Evolutionary conservation across 2,888 invertebrate genomes (phyloP).

Genomic region (Tenthredo notha): DNA sequence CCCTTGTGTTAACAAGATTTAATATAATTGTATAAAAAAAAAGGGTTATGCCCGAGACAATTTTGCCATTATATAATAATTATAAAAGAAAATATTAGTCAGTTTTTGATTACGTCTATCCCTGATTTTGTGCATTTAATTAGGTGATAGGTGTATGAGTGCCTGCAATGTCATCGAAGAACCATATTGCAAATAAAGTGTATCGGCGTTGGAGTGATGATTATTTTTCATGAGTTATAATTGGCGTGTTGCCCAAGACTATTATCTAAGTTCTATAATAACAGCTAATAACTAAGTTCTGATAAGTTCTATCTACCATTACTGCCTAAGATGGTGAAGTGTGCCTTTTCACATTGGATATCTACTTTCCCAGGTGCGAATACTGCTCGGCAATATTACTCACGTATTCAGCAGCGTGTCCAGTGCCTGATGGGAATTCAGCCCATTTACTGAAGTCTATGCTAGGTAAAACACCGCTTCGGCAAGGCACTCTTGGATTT

Average conservation of each 20-base stretch:
- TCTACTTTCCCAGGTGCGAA: slow-evolving; percentile 74
- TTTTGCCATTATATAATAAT: slow-evolving; percentile 21
- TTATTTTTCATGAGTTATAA: not conserved
- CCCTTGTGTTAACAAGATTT: not conserved
- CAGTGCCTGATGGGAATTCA: slow-evolving; percentile 80
- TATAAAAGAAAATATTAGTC: not conserved
- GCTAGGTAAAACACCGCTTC: slow-evolving; percentile 91
- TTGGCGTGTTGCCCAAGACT: slow-evolving; percentile 9
- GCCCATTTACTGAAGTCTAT: slow-evolving; percentile 96
- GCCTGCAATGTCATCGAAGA: slow-evolving; percentile 15
- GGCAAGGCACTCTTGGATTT: slow-evolving; percentile 95
- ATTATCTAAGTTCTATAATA: slow-evolving; percentile 25
- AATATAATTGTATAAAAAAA: not conserved
- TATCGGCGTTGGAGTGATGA: not conserved
- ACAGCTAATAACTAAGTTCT: slow-evolving; percentile 34
- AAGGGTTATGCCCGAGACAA: not conserved
- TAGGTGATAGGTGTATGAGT: not conserved
- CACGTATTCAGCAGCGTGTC: slow-evolving; percentile 83
- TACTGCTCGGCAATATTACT: slow-evolving; percentile 83
- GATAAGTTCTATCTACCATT: slow-evolving; percentile 23
- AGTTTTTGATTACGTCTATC: not conserved
- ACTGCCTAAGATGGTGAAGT: slow-evolving; percentile 41
- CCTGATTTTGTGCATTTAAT: slow-evolving; percentile 7
- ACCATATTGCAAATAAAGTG: not conserved
- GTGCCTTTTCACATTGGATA: slow-evolving; percentile 4